Evolutionary conservation across 2,888 invertebrate species (phyloP).

Genomic region (Diplolepis rosae): DNA sequence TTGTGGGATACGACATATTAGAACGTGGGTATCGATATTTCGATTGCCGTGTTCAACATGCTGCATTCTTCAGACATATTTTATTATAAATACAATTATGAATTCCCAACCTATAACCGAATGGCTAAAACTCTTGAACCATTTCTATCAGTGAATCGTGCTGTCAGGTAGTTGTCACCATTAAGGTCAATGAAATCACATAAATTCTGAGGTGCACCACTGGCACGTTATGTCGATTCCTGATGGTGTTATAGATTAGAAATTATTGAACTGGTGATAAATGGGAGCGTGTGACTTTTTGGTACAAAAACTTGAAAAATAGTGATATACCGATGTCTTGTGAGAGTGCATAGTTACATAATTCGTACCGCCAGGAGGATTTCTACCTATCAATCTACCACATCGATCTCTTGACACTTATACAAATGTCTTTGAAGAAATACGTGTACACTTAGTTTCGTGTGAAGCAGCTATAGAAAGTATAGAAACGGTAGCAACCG

Average conservation of each 20-base stretch:
- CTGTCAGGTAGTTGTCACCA: neutral
- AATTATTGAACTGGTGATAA: constrained; percentile 42
- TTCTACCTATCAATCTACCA: constrained; percentile 30
- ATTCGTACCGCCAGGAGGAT: constrained; percentile 20
- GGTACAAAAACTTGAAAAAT: neutral
- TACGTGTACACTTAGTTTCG: neutral
- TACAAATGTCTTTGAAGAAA: constrained; percentile 11
- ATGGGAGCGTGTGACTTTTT: constrained; percentile 27
- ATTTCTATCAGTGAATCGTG: too few species aligned
- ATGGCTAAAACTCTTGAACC: too few species aligned
- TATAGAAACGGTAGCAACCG: constrained; percentile 42
- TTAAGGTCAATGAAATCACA: neutral
- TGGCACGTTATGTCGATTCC: constrained; percentile 31
- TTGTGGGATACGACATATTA: too few species aligned
- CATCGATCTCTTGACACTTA: constrained; percentile 38
- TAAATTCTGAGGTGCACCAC: neutral
- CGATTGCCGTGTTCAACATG: too few species aligned
- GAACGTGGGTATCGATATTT: too few species aligned
- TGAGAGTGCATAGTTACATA: neutral
- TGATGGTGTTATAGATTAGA: constrained; percentile 26
- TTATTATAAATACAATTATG: too few species aligned
- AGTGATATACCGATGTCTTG: constrained; percentile 6
- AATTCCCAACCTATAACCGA: too few species aligned
- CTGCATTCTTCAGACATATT: too few species aligned
- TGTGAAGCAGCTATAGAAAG: constrained; percentile 17